Percentiles rank a stretch among this genome's conserved stretches.
These are phyloP conservation scores for Taeniopygia guttata DNA, from an alignment of 2,797 vertebrate genomes.

Conservation along the genomic window DNA sequence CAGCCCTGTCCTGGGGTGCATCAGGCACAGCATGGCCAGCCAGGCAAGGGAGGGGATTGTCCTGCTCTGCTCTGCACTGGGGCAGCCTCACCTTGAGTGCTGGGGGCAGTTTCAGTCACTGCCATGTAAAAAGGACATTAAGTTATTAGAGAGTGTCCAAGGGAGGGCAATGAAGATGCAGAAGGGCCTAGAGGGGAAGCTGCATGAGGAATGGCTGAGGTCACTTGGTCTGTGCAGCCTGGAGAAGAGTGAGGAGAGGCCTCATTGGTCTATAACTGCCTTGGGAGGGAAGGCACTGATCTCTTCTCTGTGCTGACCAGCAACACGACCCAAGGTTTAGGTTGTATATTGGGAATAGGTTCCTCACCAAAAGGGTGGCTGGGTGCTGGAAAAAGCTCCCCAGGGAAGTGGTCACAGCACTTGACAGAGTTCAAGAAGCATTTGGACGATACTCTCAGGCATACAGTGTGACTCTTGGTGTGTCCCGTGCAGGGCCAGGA, in stretches of 20 bases:
- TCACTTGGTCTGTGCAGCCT: not conserved
- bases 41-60: not conserved
- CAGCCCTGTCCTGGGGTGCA: rapidly evolving
- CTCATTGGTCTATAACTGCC: not conserved
- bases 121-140: rapidly evolving
- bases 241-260: not conserved
- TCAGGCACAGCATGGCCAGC: not conserved
- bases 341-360: too few species aligned
- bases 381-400: not conserved
- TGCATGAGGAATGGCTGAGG: rapidly evolving
- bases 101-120: rapidly evolving
- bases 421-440: not conserved
- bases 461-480: not conserved
- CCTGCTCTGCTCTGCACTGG: not conserved
- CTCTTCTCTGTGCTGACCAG: not conserved
- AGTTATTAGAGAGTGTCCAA: not conserved
- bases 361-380: not conserved
- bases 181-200: not conserved
- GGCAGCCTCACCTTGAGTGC: rapidly evolving
- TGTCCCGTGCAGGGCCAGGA: not conserved
- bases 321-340: not conserved
- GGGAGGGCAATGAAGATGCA: not conserved
- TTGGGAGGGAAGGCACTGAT: not conserved
- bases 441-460: too few species aligned
- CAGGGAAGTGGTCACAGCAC: not conserved